Evolutionary conservation across 2,797 vertebrate species (phyloP), one percentile per base, ranked within the genome.

Genomic region (Otolemur crassicaudatus): DNA sequence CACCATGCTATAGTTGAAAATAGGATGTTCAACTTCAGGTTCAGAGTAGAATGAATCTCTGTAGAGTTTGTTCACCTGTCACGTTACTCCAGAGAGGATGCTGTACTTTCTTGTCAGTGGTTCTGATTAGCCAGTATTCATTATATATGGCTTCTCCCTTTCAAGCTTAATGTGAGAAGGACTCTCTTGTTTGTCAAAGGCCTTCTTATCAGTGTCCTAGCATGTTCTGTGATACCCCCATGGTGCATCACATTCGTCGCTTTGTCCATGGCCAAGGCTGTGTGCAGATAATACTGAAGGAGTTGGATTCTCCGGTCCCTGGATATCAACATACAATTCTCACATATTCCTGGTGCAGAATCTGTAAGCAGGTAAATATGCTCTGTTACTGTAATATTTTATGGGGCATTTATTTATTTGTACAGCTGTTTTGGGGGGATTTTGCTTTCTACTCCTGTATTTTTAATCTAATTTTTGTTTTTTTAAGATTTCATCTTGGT

Each of bases 271-370:
- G 99, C 93, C 99, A 99, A 60, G 99, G 99, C 93, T 99, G 99
- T 25, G 99, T 99, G 95, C 99, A 99, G 98, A 99, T 99, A 31
- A 99, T 99, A 43, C 91, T 99, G 67, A 99, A 99, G 98, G 99
- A 99, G 98, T 98, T 99, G 97, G 99, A 99, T 98, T 99, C 99
- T 1, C 99, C 99, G 0, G 99, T 99, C 27, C 99, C 99, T 25
- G 99, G 99, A 1, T 99, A 99, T 97, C 99, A 99, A 92, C 99
- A 99, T 98, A 99, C 99, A 0, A 99, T 99, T 86, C 99, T 99
- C 76, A 99, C 99, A 96, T 99, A 99, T 94, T 99, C 99, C 93
- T 99, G 99, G 99, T 99, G 99, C 96, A 99, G 99, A 96, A 98
- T 99, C 95, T 99, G 99, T 98, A 99, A 99, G 98, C 99, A 99